phyloP scores from a whole-genome alignment of 2,888 invertebrate species.

The Falcaria lacertinaria region DNA sequence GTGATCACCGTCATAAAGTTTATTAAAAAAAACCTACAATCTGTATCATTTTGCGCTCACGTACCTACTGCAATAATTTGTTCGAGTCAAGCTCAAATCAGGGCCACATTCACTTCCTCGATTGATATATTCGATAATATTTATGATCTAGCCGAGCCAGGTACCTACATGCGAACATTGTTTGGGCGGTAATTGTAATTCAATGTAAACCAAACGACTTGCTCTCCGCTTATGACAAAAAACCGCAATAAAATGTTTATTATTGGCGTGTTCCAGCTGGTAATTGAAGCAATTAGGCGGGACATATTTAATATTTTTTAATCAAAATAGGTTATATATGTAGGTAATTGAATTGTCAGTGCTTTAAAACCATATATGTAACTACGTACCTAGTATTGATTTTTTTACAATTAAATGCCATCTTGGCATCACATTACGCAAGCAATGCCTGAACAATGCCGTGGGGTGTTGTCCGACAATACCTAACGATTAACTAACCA shows the following conservation, averaged over 20 bases:
- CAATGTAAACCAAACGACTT: background rate
- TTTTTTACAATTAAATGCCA: too few species aligned
- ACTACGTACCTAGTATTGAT: too few species aligned
- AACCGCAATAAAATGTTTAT: too few species aligned
- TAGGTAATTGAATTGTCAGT: background rate
- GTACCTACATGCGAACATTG: background rate
- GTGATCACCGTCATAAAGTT: background rate
- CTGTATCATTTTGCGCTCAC: background rate
- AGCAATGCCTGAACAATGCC: slow-evolving; percentile 6
- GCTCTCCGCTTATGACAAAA: too few species aligned
- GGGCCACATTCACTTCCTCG: slow-evolving; percentile 48
- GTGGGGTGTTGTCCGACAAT: slow-evolving; percentile 14
- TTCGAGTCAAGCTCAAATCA: slow-evolving; percentile 19
- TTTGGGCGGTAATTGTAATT: background rate
- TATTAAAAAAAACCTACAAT: background rate
- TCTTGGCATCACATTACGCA: slow-evolving; percentile 34
- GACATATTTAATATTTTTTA: too few species aligned
- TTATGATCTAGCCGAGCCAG: background rate
- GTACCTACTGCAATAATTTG: background rate
- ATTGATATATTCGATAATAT: slow-evolving; percentile 2
- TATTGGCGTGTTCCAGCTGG: background rate
- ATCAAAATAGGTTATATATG: background rate
- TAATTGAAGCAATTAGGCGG: background rate
- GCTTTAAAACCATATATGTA: too few species aligned
- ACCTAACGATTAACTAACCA: slow-evolving; percentile 25